phyloP scores from a whole-genome alignment of 2,113 vertebrate genomes.

The Sceloporus undulatus region DNA sequence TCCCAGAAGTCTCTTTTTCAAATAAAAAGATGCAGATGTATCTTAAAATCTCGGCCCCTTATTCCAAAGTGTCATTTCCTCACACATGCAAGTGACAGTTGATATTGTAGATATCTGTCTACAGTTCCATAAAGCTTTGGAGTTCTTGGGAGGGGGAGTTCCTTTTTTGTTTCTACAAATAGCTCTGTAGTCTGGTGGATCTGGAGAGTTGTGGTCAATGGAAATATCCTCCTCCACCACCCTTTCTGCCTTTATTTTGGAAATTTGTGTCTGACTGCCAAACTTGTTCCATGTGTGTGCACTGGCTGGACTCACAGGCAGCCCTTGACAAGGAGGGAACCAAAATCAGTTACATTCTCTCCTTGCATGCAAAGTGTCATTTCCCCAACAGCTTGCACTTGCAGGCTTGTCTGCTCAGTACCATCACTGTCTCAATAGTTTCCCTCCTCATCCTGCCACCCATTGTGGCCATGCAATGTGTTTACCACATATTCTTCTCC shows the following conservation, averaged over 20 bases:
- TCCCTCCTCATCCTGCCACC: too few relatives aligned
- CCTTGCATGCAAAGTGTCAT: neutral
- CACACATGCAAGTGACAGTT: neutral
- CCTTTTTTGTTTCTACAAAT: too few relatives aligned
- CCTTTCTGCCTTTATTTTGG: too few relatives aligned
- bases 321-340: neutral
- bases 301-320: neutral
- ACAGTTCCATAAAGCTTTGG: too few relatives aligned
- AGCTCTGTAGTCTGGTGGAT: too few relatives aligned
- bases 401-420: neutral
- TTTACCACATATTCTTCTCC: conserved; percentile 33
- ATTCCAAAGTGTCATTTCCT: neutral
- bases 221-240: neutral
- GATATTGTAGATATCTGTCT: neutral
- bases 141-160: too few relatives aligned
- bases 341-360: neutral
- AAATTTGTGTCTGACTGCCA: neutral
- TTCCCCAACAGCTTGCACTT: neutral
- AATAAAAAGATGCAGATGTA: neutral
- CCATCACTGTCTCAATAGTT: neutral
- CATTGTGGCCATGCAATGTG: neutral
- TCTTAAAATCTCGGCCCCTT: neutral
- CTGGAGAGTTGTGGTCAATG: too few relatives aligned
- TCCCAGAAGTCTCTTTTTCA: neutral
- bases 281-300: neutral